Evolutionary conservation across 2,113 vertebrate species (phyloP).

Genomic region (Morphnarchus princeps): DNA sequence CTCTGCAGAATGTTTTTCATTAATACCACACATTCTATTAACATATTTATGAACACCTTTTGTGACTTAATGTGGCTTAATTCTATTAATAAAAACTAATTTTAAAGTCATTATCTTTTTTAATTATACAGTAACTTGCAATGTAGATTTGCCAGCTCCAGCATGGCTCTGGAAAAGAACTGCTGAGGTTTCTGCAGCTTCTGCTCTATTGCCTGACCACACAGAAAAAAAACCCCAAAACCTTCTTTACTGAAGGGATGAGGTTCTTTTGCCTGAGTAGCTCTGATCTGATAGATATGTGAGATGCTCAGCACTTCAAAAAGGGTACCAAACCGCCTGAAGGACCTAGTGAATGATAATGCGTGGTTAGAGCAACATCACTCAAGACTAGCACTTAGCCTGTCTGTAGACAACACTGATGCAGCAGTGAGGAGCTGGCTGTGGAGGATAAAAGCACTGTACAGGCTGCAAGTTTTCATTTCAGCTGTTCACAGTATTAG

Average conservation of each 20-base stretch:
- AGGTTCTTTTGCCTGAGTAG: not conserved
- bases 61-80: constrained; percentile 61
- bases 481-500: not conserved
- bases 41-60: constrained; percentile 67
- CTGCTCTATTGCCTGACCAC: not conserved
- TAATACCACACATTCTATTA: constrained; percentile 57
- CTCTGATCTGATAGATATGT: not conserved
- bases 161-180: not conserved
- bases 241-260: not conserved
- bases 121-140: constrained; percentile 54
- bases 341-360: not conserved
- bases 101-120: constrained; percentile 68
- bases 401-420: not conserved
- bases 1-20: constrained; percentile 59
- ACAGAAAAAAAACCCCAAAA: not conserved
- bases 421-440: not conserved
- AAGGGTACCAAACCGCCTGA: not conserved
- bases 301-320: not conserved
- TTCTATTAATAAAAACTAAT: constrained; percentile 74
- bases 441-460: not conserved
- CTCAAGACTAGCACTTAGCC: not conserved
- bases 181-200: not conserved
- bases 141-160: constrained; percentile 7
- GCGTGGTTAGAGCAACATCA: not conserved
- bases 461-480: not conserved